Percentiles rank a stretch among this genome's conserved stretches.
phyloP scores from a whole-genome alignment of 1,140 invertebrate genomes.

The Bombus waltoni region DNA sequence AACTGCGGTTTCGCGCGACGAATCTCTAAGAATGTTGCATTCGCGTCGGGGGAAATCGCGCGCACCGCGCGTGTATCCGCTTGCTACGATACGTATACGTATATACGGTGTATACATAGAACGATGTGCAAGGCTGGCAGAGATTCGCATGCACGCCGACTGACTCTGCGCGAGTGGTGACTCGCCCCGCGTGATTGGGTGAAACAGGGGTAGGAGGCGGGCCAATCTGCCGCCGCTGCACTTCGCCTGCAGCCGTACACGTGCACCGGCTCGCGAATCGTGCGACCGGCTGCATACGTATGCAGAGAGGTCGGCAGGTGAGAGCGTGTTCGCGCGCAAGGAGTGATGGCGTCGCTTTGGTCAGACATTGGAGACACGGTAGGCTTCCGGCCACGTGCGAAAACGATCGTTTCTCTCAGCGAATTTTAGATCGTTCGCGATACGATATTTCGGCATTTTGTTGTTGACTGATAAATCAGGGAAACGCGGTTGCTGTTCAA shows the following conservation, averaged over 20 bases:
- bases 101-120: background rate
- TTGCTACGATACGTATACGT: background rate
- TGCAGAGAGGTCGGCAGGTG: background rate
- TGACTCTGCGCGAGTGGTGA: slow-evolving; percentile 59
- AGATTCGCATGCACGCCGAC: slow-evolving; percentile 68
- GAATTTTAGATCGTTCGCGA: background rate
- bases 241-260: slow-evolving; percentile 49
- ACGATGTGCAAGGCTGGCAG: slow-evolving; percentile 50
- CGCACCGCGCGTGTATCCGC: slow-evolving; percentile 34
- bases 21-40: slow-evolving; percentile 39
- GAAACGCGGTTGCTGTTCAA: background rate
- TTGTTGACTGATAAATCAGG: background rate
- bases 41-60: slow-evolving; percentile 49
- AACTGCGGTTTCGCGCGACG: slow-evolving; percentile 60
- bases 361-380: slow-evolving; percentile 40
- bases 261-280: slow-evolving; percentile 37
- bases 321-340: slow-evolving; percentile 40
- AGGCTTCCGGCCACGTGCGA: background rate
- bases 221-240: slow-evolving; percentile 46
- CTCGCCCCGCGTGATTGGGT: slow-evolving; percentile 61
- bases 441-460: background rate
- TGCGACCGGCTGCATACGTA: slow-evolving; percentile 17
- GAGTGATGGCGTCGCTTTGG: slow-evolving; percentile 48
- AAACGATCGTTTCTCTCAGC: background rate
- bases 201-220: slow-evolving; percentile 57